Evolutionary conservation across 1,140 invertebrate genomes (phyloP), one percentile per base, ranked within the genome.

Genomic region (Calosoma granatense): DNA sequence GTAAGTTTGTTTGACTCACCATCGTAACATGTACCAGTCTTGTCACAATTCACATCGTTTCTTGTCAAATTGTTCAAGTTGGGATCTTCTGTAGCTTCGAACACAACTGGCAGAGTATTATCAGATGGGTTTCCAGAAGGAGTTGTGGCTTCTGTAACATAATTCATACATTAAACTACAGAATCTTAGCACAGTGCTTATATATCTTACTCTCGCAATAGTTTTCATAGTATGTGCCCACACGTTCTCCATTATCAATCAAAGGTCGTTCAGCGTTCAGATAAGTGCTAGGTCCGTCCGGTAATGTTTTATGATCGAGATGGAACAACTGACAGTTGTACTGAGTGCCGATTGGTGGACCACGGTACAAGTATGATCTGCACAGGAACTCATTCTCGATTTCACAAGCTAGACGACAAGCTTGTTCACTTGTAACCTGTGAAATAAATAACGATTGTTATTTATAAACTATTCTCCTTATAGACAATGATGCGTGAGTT

Each of bases 291-390:
- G 90, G 89, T 30, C 92, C 92, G 66, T 95, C 91, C 1, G 91
- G 92, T 20, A 95, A 75, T 0, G 90, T 92, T 74, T 87, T 87
- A 67, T 96, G 92, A 67, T 96, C 93, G 62, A 96, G 74, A 66
- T 96, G 93, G 73, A 92, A 95, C 1, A 96, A 77, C 54, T 92
- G 84, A 71, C 93, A 96, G 71, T 94, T 94, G 78, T 92, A 91
- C 26, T 84, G 80, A 0, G 81, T 77, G 0, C 85, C 85, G 53
- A 82, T 77, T 1, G 86, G 86, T 4, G 84, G 76, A 0, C 88
- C 88, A 41, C 88, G 80, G 72, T 88, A 95, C 26, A 95, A 74
- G 76, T 87, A 93, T 0, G 92, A 95, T 47, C 92, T 81, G 72
- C 92, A 96, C 1, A 95, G 78, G 74, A 96, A 95, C 72, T 95